phyloP scores from a whole-genome alignment of 64 coral and sea anemone genomes.

The Montipora capricornis region DNA sequence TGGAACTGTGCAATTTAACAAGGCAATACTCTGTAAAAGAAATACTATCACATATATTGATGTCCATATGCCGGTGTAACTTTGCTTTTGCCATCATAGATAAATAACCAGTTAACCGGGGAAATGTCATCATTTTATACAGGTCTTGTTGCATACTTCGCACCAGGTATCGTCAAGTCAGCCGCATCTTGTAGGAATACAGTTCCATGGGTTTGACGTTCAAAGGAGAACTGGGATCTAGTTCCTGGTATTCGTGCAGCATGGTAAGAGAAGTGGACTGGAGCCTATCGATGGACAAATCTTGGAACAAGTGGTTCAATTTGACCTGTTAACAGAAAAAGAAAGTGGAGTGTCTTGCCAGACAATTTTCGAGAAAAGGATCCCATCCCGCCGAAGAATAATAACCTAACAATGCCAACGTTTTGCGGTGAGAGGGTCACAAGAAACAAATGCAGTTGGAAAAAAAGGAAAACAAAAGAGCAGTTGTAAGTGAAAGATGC shows the following conservation, averaged over 20 bases:
- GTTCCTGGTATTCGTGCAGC: slow-evolving; percentile 71
- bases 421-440: too few relatives aligned
- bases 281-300: slow-evolving; percentile 71
- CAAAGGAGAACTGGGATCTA: slow-evolving; percentile 66
- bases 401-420: too few relatives aligned
- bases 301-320: slow-evolving; percentile 78
- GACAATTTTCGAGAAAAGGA: too few relatives aligned
- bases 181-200: slow-evolving; percentile 89
- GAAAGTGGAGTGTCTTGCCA: neutral
- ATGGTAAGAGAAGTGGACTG: slow-evolving; percentile 80
- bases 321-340: slow-evolving; percentile 54
- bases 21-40: too few relatives aligned
- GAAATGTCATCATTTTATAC: neutral
- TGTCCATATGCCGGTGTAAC: neutral
- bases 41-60: too few relatives aligned
- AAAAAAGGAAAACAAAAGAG: neutral
- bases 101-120: neutral
- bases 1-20: too few relatives aligned
- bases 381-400: too few relatives aligned
- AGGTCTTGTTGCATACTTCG: neutral
- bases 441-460: too few relatives aligned
- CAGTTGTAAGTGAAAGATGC: neutral
- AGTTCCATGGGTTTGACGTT: slow-evolving; percentile 94
- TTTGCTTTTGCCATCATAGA: neutral
- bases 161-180: slow-evolving; percentile 36